Conservation (phyloP, 2,888 invertebrate genomes). For the Troides aeacus region DNA sequence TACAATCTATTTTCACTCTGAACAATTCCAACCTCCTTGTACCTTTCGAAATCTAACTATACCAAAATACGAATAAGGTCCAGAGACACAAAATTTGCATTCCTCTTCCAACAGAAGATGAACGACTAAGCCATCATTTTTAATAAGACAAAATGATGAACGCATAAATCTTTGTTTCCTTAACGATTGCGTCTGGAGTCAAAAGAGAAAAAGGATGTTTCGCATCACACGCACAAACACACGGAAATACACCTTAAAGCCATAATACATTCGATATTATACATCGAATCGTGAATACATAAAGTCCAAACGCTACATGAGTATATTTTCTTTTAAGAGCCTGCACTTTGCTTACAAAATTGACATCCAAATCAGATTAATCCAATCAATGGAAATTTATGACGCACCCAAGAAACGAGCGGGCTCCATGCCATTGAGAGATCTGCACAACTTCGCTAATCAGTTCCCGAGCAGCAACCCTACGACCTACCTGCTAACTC, state of each 20-base stretch:
- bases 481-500: conserved; percentile 47
- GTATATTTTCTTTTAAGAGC: conserved; percentile 72
- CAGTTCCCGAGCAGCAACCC: conserved; percentile 59
- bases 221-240: conserved; percentile 47
- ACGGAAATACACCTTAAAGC: conserved; percentile 50
- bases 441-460: conserved; percentile 65
- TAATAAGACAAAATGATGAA: conserved; percentile 64
- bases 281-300: conserved; percentile 59
- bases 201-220: conserved; percentile 41
- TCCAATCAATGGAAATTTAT: conserved; percentile 81
- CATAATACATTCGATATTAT: conserved; percentile 66
- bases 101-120: conserved; percentile 38
- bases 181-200: conserved; percentile 57
- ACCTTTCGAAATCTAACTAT: conserved; percentile 13
- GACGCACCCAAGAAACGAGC: conserved; percentile 72
- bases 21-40: conserved; percentile 25
- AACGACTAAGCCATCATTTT: conserved; percentile 55
- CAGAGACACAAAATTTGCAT: conserved; percentile 39
- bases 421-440: conserved; percentile 63
- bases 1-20: conserved; percentile 16
- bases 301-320: conserved; percentile 56
- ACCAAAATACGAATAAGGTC: conserved; percentile 8
- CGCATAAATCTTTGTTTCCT: conserved; percentile 61
- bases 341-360: conserved; percentile 73
- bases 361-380: conserved; percentile 81